These are phyloP conservation scores for Zenarchopterus dispar DNA, from an alignment of 2,797 vertebrate genomes.

Conservation along the genomic window DNA sequence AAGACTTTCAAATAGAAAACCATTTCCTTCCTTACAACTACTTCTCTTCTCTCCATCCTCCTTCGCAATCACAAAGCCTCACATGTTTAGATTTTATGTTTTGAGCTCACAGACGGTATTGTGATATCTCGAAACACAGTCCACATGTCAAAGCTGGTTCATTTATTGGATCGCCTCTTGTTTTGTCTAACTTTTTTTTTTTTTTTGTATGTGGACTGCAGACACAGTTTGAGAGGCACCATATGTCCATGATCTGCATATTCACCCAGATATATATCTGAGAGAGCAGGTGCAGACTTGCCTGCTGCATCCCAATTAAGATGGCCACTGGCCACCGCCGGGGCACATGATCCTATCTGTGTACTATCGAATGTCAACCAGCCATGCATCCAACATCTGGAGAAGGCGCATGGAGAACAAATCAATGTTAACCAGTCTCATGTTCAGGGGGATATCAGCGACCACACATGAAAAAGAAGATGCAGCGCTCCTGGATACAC, in stretches of 20 bases:
- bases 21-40: background rate
- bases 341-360: conserved; percentile 51
- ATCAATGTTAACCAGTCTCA: conserved; percentile 59
- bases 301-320: conserved; percentile 62
- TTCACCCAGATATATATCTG: conserved; percentile 53
- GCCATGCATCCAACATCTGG: conserved; percentile 44
- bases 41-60: background rate
- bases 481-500: conserved; percentile 22
- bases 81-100: conserved; percentile 8
- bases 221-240: conserved; percentile 45
- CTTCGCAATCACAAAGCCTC: background rate
- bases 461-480: conserved; percentile 39
- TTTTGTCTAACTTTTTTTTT: conserved; percentile 5
- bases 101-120: background rate
- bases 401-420: conserved; percentile 36
- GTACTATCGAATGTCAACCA: conserved; percentile 68
- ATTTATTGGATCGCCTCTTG: background rate
- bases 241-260: conserved; percentile 68
- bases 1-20: conserved; percentile 35
- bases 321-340: conserved; percentile 30
- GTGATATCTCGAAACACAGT: background rate
- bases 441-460: conserved; percentile 50
- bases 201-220: conserved; percentile 23
- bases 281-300: conserved; percentile 62
- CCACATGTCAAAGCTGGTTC: background rate